These are phyloP conservation scores for Tachina fera DNA, from an alignment of 2,888 invertebrate species.

Conservation along the genomic window DNA sequence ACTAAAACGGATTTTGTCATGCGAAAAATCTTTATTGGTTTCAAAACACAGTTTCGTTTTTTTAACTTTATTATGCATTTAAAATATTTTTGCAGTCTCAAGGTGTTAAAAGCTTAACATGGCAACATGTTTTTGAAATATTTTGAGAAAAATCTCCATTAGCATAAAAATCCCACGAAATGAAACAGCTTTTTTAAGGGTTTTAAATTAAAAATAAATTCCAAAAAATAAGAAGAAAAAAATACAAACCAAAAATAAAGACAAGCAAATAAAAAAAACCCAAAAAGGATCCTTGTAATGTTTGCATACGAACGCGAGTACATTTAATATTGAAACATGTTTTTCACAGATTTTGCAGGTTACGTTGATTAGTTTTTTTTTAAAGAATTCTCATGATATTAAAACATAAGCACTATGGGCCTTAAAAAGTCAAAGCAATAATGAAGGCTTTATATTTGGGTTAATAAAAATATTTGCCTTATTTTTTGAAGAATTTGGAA, in stretches of 20 bases:
- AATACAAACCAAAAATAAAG: background rate
- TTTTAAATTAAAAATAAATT: conserved; percentile 50
- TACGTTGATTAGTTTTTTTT: conserved; percentile 52
- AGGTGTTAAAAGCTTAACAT: conserved; percentile 70
- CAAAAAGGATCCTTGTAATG: conserved; percentile 57
- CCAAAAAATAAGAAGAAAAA: conserved; percentile 24
- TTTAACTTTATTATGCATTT: conserved; percentile 12
- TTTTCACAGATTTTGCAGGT: conserved; percentile 66
- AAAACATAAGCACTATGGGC: conserved; percentile 51
- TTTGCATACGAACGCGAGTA: conserved; percentile 54
- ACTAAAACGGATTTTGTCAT: background rate
- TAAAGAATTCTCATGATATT: conserved; percentile 62
- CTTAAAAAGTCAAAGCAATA: background rate
- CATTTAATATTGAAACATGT: conserved; percentile 68
- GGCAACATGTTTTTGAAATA: conserved; percentile 63
- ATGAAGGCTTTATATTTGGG: background rate
- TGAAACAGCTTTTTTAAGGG: conserved; percentile 36
- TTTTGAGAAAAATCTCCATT: conserved; percentile 14
- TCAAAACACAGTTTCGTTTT: conserved; percentile 18
- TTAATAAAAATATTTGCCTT: background rate
- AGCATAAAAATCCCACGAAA: conserved; percentile 39
- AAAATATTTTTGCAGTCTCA: conserved; percentile 46
- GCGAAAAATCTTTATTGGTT: background rate
- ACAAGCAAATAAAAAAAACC: background rate
- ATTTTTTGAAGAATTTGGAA: background rate